Conservation (phyloP, 2,113 vertebrate genomes). For the Dendrocopos noguchii region DNA sequence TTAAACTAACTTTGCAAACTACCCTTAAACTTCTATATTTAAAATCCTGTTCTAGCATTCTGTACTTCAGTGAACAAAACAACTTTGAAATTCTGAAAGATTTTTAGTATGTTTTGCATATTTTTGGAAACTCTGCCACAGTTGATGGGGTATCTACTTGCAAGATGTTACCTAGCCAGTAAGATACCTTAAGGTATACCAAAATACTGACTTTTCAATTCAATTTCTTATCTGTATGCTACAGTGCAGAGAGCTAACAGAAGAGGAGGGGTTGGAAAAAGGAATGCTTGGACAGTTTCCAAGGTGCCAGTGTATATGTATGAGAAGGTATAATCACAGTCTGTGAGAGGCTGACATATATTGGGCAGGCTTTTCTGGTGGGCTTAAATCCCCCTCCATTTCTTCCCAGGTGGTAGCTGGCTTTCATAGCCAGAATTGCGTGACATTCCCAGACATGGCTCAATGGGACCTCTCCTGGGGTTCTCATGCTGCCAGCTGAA, state of each 20-base stretch:
- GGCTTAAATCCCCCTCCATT: slow-evolving; percentile 34
- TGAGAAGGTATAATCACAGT: slow-evolving; percentile 65
- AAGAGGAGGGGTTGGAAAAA: background rate
- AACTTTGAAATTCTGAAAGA: background rate
- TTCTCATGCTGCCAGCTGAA: slow-evolving; percentile 49
- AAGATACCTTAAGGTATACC: background rate
- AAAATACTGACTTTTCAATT: slow-evolving; percentile 1
- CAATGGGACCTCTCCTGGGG: background rate
- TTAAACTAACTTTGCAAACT: background rate
- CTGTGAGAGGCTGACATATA: slow-evolving; percentile 57
- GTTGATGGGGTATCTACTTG: background rate
- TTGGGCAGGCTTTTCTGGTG: slow-evolving; percentile 70
- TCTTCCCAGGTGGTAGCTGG: slow-evolving; percentile 53
- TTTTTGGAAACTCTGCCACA: background rate
- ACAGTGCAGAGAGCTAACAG: background rate
- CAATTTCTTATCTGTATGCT: slow-evolving; percentile 16
- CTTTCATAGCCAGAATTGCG: slow-evolving; percentile 48
- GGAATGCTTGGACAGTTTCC: slow-evolving; percentile 65
- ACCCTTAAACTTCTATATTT: background rate
- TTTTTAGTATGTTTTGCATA: background rate
- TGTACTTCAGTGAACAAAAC: background rate
- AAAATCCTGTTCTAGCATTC: background rate
- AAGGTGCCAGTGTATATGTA: slow-evolving; percentile 44
- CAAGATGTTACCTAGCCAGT: background rate
- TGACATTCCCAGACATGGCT: slow-evolving; percentile 37